Evolutionary conservation across 2,888 invertebrate genomes (phyloP), one percentile per base, ranked within the genome.

Genomic region (Sisyra nigra): DNA sequence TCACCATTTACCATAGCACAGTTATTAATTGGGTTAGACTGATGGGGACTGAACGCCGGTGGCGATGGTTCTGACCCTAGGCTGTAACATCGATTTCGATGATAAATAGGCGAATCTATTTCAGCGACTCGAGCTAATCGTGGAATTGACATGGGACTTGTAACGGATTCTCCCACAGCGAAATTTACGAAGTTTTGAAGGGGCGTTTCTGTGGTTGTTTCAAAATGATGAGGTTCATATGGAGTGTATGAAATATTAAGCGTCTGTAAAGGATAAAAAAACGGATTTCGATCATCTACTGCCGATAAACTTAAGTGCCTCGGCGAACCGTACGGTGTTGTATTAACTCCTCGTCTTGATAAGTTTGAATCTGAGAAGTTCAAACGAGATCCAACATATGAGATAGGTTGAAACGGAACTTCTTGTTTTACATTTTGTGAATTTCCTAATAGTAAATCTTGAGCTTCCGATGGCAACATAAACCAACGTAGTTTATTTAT

Each of bases 401-500:
- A 67, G 32, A 70, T 65, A 0, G 83, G 83, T 56, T 79, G 76
- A 55, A 83, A 83, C 45, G 83, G 83, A 49, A 81, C 78, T 49
- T 73, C 72, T 45, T 82, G 80, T 61, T 82, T 82, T 7, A 83
- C 81, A 54, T 80, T 82, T 44, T 74, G 78, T 33, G 80, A 80
- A 53, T 76, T 74, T 14, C 81, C 81, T 1, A 81, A 65, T 2
- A 84, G 62, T 30, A 84, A 68, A 50, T 79, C 76, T 54, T 84
- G 80, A 1, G 88, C 88, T 66, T 92, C 91, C 55, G 81, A 80
- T 1, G 89, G 89, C 41, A 91, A 61, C 72, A 91, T 78, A 62
- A 88, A 92, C 91, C 91, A 92, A 47, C 88, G 70, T 10, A 89
- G 64, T 42, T 72, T 69, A 49, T 80, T 76, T 35, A 79, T 74